Percentiles rank a stretch among this genome's conserved stretches.
phyloP scores from a whole-genome alignment of 2,113 vertebrate genomes.

The Garra rufa region DNA sequence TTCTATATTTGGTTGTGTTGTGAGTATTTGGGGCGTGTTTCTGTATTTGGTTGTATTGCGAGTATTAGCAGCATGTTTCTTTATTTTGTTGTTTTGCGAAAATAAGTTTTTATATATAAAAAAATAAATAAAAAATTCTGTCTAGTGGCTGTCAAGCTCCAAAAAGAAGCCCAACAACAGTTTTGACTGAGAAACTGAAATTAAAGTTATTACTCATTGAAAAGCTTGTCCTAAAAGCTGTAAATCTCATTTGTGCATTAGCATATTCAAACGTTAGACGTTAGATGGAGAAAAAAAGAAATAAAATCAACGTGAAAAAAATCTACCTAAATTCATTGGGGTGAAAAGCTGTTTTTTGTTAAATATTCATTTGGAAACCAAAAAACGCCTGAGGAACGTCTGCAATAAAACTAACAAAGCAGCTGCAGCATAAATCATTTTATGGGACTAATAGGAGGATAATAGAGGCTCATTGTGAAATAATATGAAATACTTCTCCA shows the following conservation, averaged over 20 bases:
- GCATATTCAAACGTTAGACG: background rate
- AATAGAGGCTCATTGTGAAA: background rate
- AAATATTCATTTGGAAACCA: slow-evolving; percentile 25
- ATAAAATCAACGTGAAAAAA: too few relatives aligned
- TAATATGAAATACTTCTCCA: slow-evolving; percentile 4
- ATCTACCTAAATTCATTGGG: background rate
- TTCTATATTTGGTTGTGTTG: too few relatives aligned
- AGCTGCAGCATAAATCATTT: slow-evolving; percentile 15
- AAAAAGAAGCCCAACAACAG: background rate
- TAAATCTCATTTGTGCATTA: background rate
- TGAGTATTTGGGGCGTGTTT: too few relatives aligned
- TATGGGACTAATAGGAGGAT: slow-evolving; percentile 9
- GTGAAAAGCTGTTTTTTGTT: background rate
- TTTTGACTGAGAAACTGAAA: background rate
- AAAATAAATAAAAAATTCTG: too few relatives aligned
- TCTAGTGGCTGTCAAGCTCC: background rate
- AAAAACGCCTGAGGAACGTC: background rate
- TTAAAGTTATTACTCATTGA: background rate
- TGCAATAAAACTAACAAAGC: slow-evolving; percentile 3
- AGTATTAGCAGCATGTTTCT: too few relatives aligned
- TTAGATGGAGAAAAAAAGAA: too few relatives aligned
- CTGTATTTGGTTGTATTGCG: too few relatives aligned
- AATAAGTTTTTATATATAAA: too few relatives aligned
- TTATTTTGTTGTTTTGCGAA: too few relatives aligned
- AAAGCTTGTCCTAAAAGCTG: background rate